Evolutionary conservation across 1,140 invertebrate genomes (phyloP), one percentile per base, ranked within the genome.

Genomic region (Temnothorax longispinosus): DNA sequence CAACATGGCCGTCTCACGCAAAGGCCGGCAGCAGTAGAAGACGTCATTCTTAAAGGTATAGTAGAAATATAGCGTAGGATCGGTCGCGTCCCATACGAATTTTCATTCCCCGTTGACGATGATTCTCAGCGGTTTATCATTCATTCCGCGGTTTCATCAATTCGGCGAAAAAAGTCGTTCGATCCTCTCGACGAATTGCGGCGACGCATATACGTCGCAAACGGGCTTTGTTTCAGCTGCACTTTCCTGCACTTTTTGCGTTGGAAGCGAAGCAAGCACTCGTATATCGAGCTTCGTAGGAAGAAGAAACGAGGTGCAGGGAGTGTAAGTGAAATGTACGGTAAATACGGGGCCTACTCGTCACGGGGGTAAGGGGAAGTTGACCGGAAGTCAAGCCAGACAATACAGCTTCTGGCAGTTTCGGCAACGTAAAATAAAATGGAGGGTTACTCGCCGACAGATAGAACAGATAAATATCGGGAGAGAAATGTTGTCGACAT

Each of bases 1-100:
- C 74, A 76, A 76, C 5, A 76, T 76, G 74, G 74, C 74, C 74
- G 74, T 38, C 21, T 76, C 38, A n/a, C 1, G 54, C 7, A 7
- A 38, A 76, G 50, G 38, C 74, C 38, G 38, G 21, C 38, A 60
- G 21, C 21, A 38, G n/a, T 44, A 3, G 74, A 60, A 41, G 54
- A 76, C 74, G 38, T 44, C 74, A 38, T 60, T 8, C 21, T 60
- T 76, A 13, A 41, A 76, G 74, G 74, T 76, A 76, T 8, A 44
- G n/a, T 58, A 38, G 35, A 74, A 44, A 27, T 41, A 15, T 60
- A 76, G 54, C 38, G 2, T n/a, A 27, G 15, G 6, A 6, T 27
- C 54, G 13, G 11, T 18, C 15, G 21, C 7, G 10, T 10, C 8
- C 15, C 5, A 2, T 8, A 3, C 0, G n/a, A 32, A 27, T 60